phyloP scores from a whole-genome alignment of 2,888 invertebrate species.

The Epinotia nisella region DNA sequence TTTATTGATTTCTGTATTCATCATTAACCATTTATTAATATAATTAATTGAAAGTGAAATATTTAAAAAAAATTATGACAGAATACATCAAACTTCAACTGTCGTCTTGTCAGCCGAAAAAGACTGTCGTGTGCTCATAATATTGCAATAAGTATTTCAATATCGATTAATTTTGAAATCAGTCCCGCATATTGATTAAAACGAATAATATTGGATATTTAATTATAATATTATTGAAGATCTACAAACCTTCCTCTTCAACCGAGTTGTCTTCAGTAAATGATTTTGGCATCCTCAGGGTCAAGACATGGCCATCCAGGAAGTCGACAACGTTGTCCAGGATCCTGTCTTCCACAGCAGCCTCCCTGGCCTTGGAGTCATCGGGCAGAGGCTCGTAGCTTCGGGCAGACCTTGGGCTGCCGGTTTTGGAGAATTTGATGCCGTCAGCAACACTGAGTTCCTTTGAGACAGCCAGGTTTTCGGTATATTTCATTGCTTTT shows the following conservation, averaged over 20 bases:
- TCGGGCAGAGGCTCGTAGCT: slow-evolving; percentile 76
- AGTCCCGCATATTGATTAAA: background rate
- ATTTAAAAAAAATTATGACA: too few species aligned
- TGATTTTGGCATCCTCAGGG: slow-evolving; percentile 77
- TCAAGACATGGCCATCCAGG: slow-evolving; percentile 74
- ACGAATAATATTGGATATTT: background rate
- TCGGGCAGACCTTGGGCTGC: slow-evolving; percentile 74
- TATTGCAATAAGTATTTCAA: background rate
- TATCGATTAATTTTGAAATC: background rate
- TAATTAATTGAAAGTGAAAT: too few species aligned
- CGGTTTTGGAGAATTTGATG: slow-evolving; percentile 73
- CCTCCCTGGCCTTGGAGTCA: slow-evolving; percentile 75
- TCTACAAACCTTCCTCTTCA: slow-evolving; percentile 76
- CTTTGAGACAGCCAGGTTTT: slow-evolving; percentile 76
- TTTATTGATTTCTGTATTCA: too few species aligned
- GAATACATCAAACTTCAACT: too few species aligned
- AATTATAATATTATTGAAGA: background rate
- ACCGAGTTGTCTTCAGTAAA: slow-evolving; percentile 76
- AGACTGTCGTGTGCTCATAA: too few species aligned
- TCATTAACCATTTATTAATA: too few species aligned
- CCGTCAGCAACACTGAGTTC: slow-evolving; percentile 74
- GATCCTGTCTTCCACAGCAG: slow-evolving; percentile 76
- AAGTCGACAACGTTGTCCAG: slow-evolving; percentile 79
- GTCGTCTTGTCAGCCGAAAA: too few species aligned
- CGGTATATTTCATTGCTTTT: slow-evolving; percentile 79